These are phyloP conservation scores for Xenentodon cancila DNA, from an alignment of 2,797 vertebrate genomes.

Conservation along the genomic window DNA sequence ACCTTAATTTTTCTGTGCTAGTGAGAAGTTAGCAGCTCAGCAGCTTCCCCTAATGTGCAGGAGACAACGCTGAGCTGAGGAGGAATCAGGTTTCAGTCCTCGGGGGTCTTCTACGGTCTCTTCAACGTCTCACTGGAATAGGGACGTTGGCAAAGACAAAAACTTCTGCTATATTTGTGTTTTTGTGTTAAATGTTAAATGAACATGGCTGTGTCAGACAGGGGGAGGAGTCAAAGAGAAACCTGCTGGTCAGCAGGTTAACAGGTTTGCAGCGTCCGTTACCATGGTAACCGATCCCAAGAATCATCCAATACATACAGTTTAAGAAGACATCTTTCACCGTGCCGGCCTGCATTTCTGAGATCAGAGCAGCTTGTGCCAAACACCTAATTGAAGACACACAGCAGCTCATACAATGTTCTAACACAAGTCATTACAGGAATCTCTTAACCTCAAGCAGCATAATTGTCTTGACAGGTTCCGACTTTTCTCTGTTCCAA, in stretches of 20 bases:
- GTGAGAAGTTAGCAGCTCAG: no score
- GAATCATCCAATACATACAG: no score
- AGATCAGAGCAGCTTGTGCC: constrained; percentile 30
- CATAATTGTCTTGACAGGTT: not conserved
- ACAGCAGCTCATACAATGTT: constrained; percentile 54
- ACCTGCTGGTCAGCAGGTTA: not conserved
- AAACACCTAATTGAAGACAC: constrained; percentile 74
- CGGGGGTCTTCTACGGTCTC: no score
- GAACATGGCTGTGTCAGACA: no score
- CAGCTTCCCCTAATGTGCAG: no score
- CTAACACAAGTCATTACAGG: constrained; percentile 47
- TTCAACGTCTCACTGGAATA: no score
- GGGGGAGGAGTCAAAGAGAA: not conserved
- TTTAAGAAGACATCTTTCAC: not conserved
- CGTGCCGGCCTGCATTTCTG: constrained; percentile 41
- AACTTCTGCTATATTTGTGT: no score
- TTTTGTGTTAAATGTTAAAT: no score
- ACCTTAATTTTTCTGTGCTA: no score
- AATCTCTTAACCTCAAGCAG: constrained; percentile 46
- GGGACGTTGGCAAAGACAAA: no score
- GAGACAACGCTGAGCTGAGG: not conserved
- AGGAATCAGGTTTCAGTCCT: not conserved
- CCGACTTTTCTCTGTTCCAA: not conserved
- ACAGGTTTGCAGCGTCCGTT: not conserved
- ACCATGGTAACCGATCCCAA: not conserved